Conservation (phyloP, 2,797 vertebrate genomes). For the Hoplostethus atlanticus region DNA sequence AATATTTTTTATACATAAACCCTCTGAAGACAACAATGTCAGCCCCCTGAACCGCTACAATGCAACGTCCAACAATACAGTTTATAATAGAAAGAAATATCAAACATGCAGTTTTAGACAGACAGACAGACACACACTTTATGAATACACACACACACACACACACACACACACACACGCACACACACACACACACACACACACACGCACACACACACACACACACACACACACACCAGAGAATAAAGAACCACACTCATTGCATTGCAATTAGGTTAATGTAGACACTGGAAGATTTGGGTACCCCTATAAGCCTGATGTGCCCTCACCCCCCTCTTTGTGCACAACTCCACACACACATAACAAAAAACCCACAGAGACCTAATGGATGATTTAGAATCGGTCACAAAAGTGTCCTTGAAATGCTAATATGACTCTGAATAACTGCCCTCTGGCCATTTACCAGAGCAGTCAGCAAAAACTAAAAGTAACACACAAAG, state of each 20-base stretch:
- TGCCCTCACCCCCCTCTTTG: background rate
- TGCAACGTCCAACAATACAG: constrained; percentile 5
- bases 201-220: background rate
- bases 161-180: background rate
- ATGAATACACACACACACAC: background rate
- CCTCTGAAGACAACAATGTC: constrained; percentile 23
- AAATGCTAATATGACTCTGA: constrained; percentile 6
- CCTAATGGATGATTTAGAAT: constrained; percentile 35
- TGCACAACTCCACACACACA: constrained; percentile 39
- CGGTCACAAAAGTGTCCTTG: constrained; percentile 12
- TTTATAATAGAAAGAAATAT: background rate
- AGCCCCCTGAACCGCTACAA: constrained; percentile 21
- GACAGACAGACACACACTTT: too few species aligned
- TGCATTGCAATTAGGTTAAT: background rate
- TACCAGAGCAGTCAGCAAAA: background rate
- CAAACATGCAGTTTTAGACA: background rate
- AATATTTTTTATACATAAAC: constrained; percentile 4
- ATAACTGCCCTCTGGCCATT: background rate
- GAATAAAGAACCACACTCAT: background rate
- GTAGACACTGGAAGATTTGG: constrained; percentile 3
- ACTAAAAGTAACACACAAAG: background rate
- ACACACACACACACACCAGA: constrained; percentile 2
- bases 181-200: background rate
- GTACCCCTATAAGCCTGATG: constrained; percentile 1
- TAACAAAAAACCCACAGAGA: constrained; percentile 41